phyloP scores from a whole-genome alignment of 2,888 invertebrate species.

The Himalopsyche kuldschensis region DNA sequence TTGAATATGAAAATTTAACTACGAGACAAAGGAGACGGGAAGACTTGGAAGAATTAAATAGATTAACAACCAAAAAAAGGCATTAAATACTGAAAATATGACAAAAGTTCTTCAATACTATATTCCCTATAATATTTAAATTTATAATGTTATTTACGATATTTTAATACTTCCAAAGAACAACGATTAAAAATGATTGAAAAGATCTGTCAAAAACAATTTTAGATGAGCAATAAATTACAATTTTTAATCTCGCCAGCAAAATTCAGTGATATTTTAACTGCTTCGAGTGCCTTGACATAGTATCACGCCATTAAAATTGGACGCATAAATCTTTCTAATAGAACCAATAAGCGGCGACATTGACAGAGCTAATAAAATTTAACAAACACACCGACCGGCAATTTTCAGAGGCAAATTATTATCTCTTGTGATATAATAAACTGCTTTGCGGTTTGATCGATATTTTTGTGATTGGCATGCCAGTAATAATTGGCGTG shows the following conservation, averaged over 20 bases:
- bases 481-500: neutral
- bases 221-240: neutral
- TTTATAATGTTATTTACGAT: too few relatives aligned
- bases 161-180: too few relatives aligned
- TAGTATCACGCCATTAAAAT: slow-evolving; percentile 18
- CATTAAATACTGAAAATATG: too few relatives aligned
- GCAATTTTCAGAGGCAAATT: neutral
- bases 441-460: neutral
- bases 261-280: slow-evolving; percentile 22
- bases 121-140: too few relatives aligned
- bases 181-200: neutral
- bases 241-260: neutral
- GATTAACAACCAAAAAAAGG: too few relatives aligned
- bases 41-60: too few relatives aligned
- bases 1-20: too few relatives aligned
- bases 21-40: too few relatives aligned
- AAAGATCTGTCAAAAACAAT: neutral
- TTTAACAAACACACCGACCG: neutral
- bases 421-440: neutral
- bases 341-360: slow-evolving; percentile 22
- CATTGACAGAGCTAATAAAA: slow-evolving; percentile 28
- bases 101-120: too few relatives aligned
- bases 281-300: slow-evolving; percentile 23
- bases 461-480: neutral
- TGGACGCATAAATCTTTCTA: slow-evolving; percentile 20